Evolutionary conservation across 2,888 invertebrate genomes (phyloP), one percentile per base, ranked within the genome.

Genomic region (Cephus pygmeus): DNA sequence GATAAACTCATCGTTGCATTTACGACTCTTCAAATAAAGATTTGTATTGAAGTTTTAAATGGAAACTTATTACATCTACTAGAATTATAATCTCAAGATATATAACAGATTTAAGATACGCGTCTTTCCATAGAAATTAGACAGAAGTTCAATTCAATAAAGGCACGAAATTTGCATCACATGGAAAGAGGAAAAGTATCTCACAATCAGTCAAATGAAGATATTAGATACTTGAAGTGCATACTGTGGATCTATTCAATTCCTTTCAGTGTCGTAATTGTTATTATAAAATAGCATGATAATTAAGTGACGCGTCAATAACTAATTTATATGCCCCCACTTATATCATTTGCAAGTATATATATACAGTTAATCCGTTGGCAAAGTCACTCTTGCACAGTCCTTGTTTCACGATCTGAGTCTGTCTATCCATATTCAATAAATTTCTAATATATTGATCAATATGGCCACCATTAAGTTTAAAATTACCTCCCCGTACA

Each of bases 381-480:
- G 23, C 56, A 56, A 56, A 56, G 9, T 56, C 56, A 56, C 23
- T 56, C 15, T 23, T 9, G 6, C 23, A 23, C 23, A 23, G 56
- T 56, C 9, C 56, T 56, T 23, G 56, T 56, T 23, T 56, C 0
- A 23, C 23, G 56, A 56, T 23, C 23, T 40, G 40, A 36, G 23
- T 56, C 2, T 56, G 40, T 40, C 15, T 9, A 23, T 56, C 56
- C 23, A 23, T 56, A 9, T 56, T 56, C 23, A 56, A 40, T 15
- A 40, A 56, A 56, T 56, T 56, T 23, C 2, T 56, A 23, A 56
- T 23, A 56, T 56, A 9, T 56, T 9, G 1, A 56, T 23, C 23
- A 9, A 56, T 69, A 94, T 94, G 94, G 93, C 94, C 9, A 94
- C 94, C 12, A 85, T 87, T 33, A 92, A 93, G 84, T 94, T 93